A percentile compares a stretch with the other conserved stretches of the same genome.
These are phyloP conservation scores for Formicarius rufipectus DNA, from an alignment of 2,113 vertebrate genomes.

Conservation along the genomic window DNA sequence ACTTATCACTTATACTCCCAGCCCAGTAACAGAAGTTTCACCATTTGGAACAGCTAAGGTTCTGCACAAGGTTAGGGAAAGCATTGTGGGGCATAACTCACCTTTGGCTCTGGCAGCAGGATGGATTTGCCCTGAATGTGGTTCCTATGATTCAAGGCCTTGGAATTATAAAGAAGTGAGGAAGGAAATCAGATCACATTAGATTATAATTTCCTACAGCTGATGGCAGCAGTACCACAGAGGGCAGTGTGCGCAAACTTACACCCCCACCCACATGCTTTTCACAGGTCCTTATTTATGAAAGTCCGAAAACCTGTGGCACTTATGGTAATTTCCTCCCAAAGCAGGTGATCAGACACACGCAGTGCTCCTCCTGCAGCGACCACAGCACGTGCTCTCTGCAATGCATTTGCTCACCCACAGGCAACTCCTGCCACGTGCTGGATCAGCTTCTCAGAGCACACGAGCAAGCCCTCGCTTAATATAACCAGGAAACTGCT, in stretches of 20 bases:
- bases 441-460: not conserved
- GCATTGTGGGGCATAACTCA: not conserved
- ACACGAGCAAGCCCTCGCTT: not conserved
- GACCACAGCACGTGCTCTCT: not conserved
- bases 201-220: not conserved
- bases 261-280: rapidly evolving
- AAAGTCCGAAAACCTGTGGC: not conserved
- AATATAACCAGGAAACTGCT: not conserved
- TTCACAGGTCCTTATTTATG: not conserved
- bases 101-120: not conserved
- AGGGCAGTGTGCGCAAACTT: not conserved
- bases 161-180: not conserved
- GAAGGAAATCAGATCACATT: not conserved
- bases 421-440: not conserved
- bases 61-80: not conserved
- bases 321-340: not conserved
- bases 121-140: not conserved
- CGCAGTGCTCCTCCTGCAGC: not conserved
- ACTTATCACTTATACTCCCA: not conserved
- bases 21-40: not conserved
- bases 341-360: not conserved
- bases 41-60: not conserved
- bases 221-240: not conserved
- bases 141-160: not conserved
- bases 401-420: not conserved